These are phyloP conservation scores for Benitochromis conjunctus DNA, from an alignment of 2,113 vertebrate species.

Conservation along the genomic window DNA sequence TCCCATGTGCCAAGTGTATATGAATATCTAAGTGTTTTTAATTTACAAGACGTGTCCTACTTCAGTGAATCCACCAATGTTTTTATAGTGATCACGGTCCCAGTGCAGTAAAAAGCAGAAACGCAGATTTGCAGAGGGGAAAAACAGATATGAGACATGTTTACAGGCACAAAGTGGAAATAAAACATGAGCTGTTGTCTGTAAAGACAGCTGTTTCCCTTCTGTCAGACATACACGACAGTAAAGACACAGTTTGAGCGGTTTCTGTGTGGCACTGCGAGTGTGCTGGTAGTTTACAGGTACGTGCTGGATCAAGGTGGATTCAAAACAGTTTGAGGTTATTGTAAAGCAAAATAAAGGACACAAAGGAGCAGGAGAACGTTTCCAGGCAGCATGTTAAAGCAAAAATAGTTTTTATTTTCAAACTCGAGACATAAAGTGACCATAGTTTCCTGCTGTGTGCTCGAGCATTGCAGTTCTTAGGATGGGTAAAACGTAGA, in stretches of 20 bases:
- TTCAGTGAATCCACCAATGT: neutral
- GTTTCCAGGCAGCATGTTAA: neutral
- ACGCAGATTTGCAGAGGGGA: neutral
- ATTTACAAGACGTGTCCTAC: fast-evolving
- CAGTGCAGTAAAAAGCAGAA: neutral
- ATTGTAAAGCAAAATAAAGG: neutral
- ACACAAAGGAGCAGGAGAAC: neutral
- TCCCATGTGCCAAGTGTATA: neutral
- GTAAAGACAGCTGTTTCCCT: neutral
- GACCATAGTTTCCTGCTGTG: neutral
- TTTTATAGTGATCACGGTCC: neutral
- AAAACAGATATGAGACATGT: neutral
- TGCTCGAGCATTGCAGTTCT: neutral
- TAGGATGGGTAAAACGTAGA: neutral
- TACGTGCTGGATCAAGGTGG: neutral
- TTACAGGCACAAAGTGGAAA: neutral
- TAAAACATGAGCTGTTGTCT: neutral
- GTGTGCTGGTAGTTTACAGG: neutral
- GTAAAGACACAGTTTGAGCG: neutral
- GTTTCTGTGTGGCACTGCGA: neutral
- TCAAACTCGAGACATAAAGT: neutral
- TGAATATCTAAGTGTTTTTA: neutral
- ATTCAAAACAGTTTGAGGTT: neutral
- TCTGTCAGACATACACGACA: neutral
- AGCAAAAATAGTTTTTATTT: neutral